phyloP scores from a whole-genome alignment of 1,140 invertebrate species.

The Cardiocondyla obscurior region DNA sequence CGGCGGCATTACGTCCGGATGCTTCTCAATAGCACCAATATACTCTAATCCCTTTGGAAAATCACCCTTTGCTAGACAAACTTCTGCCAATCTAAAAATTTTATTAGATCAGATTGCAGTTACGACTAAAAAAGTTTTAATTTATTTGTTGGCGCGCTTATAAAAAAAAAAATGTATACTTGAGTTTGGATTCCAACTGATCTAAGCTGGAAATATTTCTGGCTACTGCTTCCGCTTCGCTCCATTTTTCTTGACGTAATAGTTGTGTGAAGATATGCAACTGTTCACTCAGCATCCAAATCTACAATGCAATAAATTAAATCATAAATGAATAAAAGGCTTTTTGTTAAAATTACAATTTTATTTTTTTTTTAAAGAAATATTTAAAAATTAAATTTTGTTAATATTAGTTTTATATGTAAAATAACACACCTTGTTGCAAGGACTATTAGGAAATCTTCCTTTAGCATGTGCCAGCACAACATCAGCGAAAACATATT shows the following conservation, averaged over 20 bases:
- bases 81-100: conserved; percentile 86
- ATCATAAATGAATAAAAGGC: background rate
- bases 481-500: conserved; percentile 84
- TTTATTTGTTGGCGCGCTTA: background rate
- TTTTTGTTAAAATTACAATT: too few relatives aligned
- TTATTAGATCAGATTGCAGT: background rate
- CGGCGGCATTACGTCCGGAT: conserved; percentile 84
- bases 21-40: conserved; percentile 85
- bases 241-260: conserved; percentile 89
- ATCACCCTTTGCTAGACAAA: conserved; percentile 88
- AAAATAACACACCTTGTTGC: conserved; percentile 74
- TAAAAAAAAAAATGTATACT: conserved; percentile 69
- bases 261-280: conserved; percentile 85
- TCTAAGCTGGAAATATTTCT: conserved; percentile 89
- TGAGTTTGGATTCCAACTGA: conserved; percentile 86
- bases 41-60: conserved; percentile 86
- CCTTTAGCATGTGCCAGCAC: conserved; percentile 86
- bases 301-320: conserved; percentile 78
- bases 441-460: conserved; percentile 86
- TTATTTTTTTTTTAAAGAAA: too few relatives aligned
- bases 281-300: conserved; percentile 89
- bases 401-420: background rate
- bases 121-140: background rate
- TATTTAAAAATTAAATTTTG: too few relatives aligned
- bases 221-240: conserved; percentile 90